Evolutionary conservation across 2,797 vertebrate genomes (phyloP).

Genomic region (Eupleurogrammus muticus): DNA sequence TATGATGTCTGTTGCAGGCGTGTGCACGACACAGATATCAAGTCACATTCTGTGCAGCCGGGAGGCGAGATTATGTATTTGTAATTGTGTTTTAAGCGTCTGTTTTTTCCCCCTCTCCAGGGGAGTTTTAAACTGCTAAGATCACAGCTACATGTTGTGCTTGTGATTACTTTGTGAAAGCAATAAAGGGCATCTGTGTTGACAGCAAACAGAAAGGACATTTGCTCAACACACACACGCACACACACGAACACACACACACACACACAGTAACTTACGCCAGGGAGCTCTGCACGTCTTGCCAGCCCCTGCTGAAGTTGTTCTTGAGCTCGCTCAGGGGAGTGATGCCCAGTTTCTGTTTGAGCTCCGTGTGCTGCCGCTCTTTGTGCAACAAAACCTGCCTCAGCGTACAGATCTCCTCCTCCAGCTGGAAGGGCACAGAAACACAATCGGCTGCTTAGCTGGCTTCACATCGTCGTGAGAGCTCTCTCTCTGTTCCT

Average conservation of each 20-base stretch:
- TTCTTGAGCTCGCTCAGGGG: conserved; percentile 91
- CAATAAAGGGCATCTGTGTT: conserved; percentile 44
- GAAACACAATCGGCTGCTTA: conserved; percentile 11
- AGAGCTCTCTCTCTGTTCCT: too few relatives aligned
- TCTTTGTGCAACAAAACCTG: conserved; percentile 97
- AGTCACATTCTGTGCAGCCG: conserved; percentile 15
- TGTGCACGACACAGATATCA: conserved; percentile 36
- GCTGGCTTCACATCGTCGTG: background rate
- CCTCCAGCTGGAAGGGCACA: conserved; percentile 88
- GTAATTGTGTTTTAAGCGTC: conserved; percentile 49
- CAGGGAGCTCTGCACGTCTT: conserved; percentile 92
- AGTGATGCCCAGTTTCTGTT: conserved; percentile 92
- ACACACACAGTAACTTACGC: conserved; percentile 86
- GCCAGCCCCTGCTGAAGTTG: conserved; percentile 95
- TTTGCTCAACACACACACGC: background rate
- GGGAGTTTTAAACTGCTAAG: conserved; percentile 1
- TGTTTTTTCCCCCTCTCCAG: conserved; percentile 4
- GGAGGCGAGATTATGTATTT: conserved; percentile 34
- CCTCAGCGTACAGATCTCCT: conserved; percentile 94
- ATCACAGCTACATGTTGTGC: conserved; percentile 8
- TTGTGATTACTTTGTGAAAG: conserved; percentile 7
- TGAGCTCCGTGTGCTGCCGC: conserved; percentile 92
- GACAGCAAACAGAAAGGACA: conserved; percentile 49
- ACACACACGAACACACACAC: background rate
- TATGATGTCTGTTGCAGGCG: conserved; percentile 37